Base-by-base conservation (phyloP, 1,140 invertebrate species). In the Dolichoris vasculosae region DNA sequence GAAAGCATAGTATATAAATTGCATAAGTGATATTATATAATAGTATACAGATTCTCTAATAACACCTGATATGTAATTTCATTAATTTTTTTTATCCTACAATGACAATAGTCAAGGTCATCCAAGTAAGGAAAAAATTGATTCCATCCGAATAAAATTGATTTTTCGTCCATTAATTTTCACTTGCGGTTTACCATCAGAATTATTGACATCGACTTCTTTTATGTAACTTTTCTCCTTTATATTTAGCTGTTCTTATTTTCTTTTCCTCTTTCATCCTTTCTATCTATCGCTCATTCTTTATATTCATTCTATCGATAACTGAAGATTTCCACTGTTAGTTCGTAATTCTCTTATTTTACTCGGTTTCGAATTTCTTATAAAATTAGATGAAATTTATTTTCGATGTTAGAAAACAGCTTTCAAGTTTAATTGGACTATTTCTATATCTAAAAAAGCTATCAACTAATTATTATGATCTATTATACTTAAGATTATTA, bases 341-440 rank as follows among this genome's bases (percentile, higher is more conserved):
- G 23, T 85, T 76, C 3, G 26, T 63, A 35, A 63, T n/a, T 13
- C 9, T 83, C 38, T 69, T 69, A 23, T 40, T 81, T 86, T 43
- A 86, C 69, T 92, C 88, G 59, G 87, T 84, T 84, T 91, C 92
- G 43, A 89, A 91, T 85, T 93, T 92, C 79, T 91, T 92, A 75
- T 90, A 89, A 17, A 89, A 88, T 46, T 88, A 87, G 46, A 90
- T 85, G 46, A 92, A 92, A 79, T 91, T 92, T 86, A 91, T 89
- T 85, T 92, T 93, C 35, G 93, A 93, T 26, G 93, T 92, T 20
- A 93, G 89, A 86, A 93, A 93, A 20, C 93, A 92, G 26, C 91
- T 87, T 86, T 93, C 92, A 78, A 93, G 83, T 87, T 91, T 90
- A 69, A 93, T 91, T 55, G 93, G 93, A 79, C 92, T 90, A 84